Evolutionary conservation across 2,113 vertebrate genomes (phyloP), one percentile per base, ranked within the genome.

Genomic region (Hippocampus abdominalis): DNA sequence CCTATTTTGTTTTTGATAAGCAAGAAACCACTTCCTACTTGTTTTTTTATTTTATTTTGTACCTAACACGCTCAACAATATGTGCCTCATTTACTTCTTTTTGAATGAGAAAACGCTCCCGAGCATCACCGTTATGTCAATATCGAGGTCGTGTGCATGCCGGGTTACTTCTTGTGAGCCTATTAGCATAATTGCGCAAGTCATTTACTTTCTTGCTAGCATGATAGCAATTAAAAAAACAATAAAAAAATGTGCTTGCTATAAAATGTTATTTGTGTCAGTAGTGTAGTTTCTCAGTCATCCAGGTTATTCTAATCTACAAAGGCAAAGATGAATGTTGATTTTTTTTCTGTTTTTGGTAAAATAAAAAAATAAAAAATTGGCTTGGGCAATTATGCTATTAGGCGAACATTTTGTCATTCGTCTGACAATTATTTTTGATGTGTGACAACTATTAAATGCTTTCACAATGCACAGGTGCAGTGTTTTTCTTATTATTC

Each of bases 11-110:
- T 82, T 85, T 73, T 81, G 18, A 74, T 70, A 81, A 70, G 62
- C 0, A 68, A 64, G 48, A 70, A 54, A 74, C 4, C 0, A n/a
- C 10, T 68, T 67, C 71, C 9, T n/a, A 20, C 20, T 23, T 20
- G 6, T 56, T 56, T 15, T 16, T 16, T 59, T 75, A 6, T 49
- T 67, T 68, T 69, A 51, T 79, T 70, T 71, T 72, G n/a, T 63
- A 73, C n/a, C 48, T 25, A 72, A 23, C 44, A 64, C 49, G 71
- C 48, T 70, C 49, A 78, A 40, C 59, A 86, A 79, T 16, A 88
- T 79, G 89, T 91, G 89, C 89, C 89, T 89, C 82, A 71, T 75
- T 64, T 75, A 73, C 73, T 78, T 77, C 76, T 72, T 84, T 78
- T 51, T 73, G 5, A 72, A 86, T 73, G 27, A 86, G 73, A 73